Evolutionary conservation across 2,888 invertebrate species (phyloP), one percentile per base, ranked within the genome.

Genomic region (Campoplex nolae): DNA sequence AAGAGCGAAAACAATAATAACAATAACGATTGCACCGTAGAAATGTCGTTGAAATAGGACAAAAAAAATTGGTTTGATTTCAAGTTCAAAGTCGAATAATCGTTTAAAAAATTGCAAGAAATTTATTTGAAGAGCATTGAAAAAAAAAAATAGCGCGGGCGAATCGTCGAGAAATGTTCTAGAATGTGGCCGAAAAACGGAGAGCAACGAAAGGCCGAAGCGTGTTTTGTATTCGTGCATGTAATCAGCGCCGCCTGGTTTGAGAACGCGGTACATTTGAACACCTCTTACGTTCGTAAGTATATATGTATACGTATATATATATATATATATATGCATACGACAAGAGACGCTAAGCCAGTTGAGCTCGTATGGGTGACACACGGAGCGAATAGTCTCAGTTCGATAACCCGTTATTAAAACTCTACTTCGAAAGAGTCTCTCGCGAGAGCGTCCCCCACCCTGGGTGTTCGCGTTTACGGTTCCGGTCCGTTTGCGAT

Each of bases 381-480:
- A 62, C 62, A 76, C 42, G 23, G 71, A 54, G 3, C n/a, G 51
- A 54, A 86, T 68, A 58, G 73, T 58, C 73, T 56, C 51, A 82
- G 84, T 87, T 84, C 84, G 84, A 84, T 87, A 87, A 87, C 87
- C 87, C 87, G 87, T 87, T 87, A 87, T 87, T 84, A 83, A 87
- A 84, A 86, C 38, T 65, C 65, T 70, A 84, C 82, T 84, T 75
- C 16, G 62, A 84, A 84, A 71, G 82, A 87, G 78, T 74, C 62
- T 81, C 74, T 54, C 75, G 79, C 73, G 73, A 74, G 79, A 73
- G 70, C 77, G 42, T 58, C 58, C 79, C 35, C 56, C 45, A 54
- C 70, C 62, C 62, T 62, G 23, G 23, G 23, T 23, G 68, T 51
- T 18, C 71, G 65, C 23, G 68, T 71, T 67, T 71, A 71, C 74